Base-by-base conservation (phyloP, 2,797 vertebrate genomes). In the Falco cherrug region DNA sequence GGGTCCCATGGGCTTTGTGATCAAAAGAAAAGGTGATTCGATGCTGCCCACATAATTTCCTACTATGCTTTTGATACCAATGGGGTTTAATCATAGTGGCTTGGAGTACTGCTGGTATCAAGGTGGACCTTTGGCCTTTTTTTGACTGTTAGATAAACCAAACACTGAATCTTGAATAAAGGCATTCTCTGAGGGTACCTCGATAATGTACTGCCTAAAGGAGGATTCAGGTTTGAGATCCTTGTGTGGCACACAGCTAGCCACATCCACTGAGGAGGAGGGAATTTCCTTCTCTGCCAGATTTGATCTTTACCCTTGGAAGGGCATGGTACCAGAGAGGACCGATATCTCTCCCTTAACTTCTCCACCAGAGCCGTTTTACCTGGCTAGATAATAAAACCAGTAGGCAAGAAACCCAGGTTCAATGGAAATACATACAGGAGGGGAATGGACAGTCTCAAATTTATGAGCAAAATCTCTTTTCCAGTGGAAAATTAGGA, bases 1-100 rank as follows among this genome's bases (percentile, higher is more conserved):
- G 28, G 65, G 24, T 50, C 9, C 35, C 19, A 10, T 2, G 18
- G 26, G 25, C 0, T 0, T 1, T 13, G 19, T 35, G 33, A 51
- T 6, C n/a, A 47, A 90, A 81, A 87, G 20, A 39, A 59, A 69
- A 63, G 75, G 70, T 59, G 10, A 53, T 41, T 45, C 64, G 19
- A 22, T 77, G 41, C 8, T 48, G 8, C 3, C 18, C 21, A 28
- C 15, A 11, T 50, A 33, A 67, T 19, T 54, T 70, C 41, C 17
- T 14, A 13, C 4, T n/a, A 4, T 76, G 20, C 13, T 91, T 75
- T 84, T 79, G 26, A 57, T 24, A 65, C 16, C n/a, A 17, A 3
- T 22, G 65, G 48, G 18, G 14, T 84, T 71, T 78, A 71, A 37
- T 71, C 25, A 15, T 2, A 35, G 35, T 37, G 22, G 7, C 25